Evolutionary conservation across 2,113 vertebrate species (phyloP).

Genomic region (Corythoichthys intestinalis): DNA sequence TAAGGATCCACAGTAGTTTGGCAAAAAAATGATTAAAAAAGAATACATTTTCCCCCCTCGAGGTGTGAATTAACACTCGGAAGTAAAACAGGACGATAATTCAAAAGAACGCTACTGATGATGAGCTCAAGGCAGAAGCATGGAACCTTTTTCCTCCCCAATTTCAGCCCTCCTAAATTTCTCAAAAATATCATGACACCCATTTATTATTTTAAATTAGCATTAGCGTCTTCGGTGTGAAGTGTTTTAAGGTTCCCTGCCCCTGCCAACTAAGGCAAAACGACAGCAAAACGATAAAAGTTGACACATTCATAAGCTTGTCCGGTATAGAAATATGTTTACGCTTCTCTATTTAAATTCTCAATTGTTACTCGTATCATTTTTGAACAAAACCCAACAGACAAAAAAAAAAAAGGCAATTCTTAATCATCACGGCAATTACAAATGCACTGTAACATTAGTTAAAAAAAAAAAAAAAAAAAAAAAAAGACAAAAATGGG

Average conservation of each 20-base stretch:
- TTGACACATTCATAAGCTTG: constrained; percentile 2
- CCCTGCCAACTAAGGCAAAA: constrained; percentile 60
- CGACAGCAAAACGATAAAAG: constrained; percentile 31
- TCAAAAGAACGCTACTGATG: constrained; percentile 44
- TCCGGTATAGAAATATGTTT: not conserved
- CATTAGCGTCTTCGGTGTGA: too few relatives aligned
- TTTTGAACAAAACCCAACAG: constrained; percentile 21
- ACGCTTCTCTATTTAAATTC: not conserved
- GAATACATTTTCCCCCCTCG: not conserved
- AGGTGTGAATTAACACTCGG: constrained; percentile 11
- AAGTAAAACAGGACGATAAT: not conserved
- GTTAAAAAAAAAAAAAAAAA: constrained; percentile 28
- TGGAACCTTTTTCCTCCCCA: not conserved
- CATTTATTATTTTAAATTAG: not conserved
- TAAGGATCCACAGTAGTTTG: constrained; percentile 26
- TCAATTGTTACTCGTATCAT: not conserved
- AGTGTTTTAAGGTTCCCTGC: not conserved
- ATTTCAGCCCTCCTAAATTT: not conserved
- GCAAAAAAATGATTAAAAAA: constrained; percentile 3
- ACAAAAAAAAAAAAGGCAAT: constrained; percentile 40
- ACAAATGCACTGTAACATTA: constrained; percentile 24
- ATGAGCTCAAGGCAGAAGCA: constrained; percentile 10
- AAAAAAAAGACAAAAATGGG: constrained; percentile 33
- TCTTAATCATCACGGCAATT: constrained; percentile 33
- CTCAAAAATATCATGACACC: not conserved